A percentile compares a stretch with the other conserved stretches of the same genome.
Conservation (phyloP, 2,797 vertebrate genomes). For the Crossoptilon crossoptilon region DNA sequence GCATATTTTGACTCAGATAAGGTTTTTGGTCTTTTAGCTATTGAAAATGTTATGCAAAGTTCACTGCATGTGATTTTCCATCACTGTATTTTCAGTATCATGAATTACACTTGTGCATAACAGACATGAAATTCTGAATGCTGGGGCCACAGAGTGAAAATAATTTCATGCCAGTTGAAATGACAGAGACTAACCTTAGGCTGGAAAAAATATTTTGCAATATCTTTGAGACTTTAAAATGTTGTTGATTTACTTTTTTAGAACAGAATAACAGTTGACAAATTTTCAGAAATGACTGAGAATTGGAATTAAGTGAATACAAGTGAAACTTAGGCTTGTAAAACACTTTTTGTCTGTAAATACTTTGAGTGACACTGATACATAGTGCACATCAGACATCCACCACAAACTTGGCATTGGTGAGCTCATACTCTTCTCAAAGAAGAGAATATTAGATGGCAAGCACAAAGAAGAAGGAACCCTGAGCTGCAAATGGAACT, state of each 20-base stretch:
- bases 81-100: accelerated
- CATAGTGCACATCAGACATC: accelerated
- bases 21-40: background rate
- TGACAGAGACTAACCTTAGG: background rate
- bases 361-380: background rate
- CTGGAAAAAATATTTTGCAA: background rate
- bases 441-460: background rate
- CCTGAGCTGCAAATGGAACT: background rate
- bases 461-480: background rate
- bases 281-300: background rate
- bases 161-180: background rate
- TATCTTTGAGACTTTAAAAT: background rate
- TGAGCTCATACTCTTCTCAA: accelerated
- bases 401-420: background rate
- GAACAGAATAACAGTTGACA: background rate
- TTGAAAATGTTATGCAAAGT: background rate
- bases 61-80: background rate
- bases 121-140: background rate
- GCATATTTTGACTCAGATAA: background rate
- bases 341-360: background rate
- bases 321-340: background rate
- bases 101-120: background rate
- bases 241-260: background rate
- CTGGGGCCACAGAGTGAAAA: background rate
- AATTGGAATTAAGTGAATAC: background rate